These are phyloP conservation scores for Bombus waltoni DNA, from an alignment of 1,140 invertebrate genomes.

Conservation along the genomic window DNA sequence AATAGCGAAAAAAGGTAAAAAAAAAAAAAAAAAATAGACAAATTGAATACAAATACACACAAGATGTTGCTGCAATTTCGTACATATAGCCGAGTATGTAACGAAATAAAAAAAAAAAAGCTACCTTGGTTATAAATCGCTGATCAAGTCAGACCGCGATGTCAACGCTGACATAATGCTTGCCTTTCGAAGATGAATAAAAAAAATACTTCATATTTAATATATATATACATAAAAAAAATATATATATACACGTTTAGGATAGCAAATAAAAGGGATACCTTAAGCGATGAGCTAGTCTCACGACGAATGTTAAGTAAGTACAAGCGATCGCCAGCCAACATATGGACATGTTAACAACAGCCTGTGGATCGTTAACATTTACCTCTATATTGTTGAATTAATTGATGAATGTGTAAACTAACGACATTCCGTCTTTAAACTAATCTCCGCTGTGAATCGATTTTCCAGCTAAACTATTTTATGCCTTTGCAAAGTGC, in stretches of 20 bases:
- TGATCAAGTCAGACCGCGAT: slow-evolving; percentile 24
- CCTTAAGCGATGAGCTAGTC: slow-evolving; percentile 73
- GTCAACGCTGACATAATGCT: slow-evolving; percentile 62
- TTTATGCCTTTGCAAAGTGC: slow-evolving; percentile 73
- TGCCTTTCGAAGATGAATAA: slow-evolving; percentile 73
- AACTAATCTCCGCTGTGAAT: slow-evolving; percentile 66
- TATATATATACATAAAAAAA: slow-evolving; percentile 58
- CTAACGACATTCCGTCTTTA: slow-evolving; percentile 68
- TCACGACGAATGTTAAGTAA: slow-evolving; percentile 71
- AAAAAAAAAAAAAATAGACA: slow-evolving; percentile 40
- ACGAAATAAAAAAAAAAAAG: slow-evolving; percentile 31
- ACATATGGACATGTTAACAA: slow-evolving; percentile 49
- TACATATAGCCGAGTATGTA: slow-evolving; percentile 61
- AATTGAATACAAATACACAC: slow-evolving; percentile 31
- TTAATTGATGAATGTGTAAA: slow-evolving; percentile 49
- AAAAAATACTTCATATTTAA: slow-evolving; percentile 66
- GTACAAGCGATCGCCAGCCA: slow-evolving; percentile 72
- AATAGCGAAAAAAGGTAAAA: slow-evolving; percentile 34
- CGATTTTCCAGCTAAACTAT: slow-evolving; percentile 61
- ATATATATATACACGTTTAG: slow-evolving; percentile 67
- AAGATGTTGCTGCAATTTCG: slow-evolving; percentile 70
- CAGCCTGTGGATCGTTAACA: slow-evolving; percentile 41
- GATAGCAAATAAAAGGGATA: slow-evolving; percentile 35
- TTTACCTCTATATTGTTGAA: slow-evolving; percentile 59
- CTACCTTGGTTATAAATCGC: slow-evolving; percentile 54